Base-by-base conservation (phyloP, 2,888 invertebrate species). In the Thecocarcelia acutangulata region DNA sequence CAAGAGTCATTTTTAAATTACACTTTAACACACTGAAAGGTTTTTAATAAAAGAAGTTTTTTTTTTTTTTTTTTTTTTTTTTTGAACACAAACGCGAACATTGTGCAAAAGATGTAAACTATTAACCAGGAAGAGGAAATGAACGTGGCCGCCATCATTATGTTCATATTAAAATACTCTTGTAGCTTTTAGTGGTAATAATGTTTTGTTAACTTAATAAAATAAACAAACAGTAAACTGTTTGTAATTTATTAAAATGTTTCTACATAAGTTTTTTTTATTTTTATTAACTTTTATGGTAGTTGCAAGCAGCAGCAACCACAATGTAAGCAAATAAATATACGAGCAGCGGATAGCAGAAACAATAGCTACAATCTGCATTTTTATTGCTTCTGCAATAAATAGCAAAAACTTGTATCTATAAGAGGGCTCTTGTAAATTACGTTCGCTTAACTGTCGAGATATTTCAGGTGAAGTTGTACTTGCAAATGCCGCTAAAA, bases 201-300 rank as follows among this genome's bases (percentile, higher is more conserved):
- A 24, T 54, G n/a, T 54, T 17, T 56, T 64, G 40, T 73, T 37
- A 72, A 46, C 52, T 48, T 68, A 68, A 73, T 68, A 61, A 44
- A 68, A 81, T 72, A 73, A 72, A 56, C 56, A 72, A 72, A 80
- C 75, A 75, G 50, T 70, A 75, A 80, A 64, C 58, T 75, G 58
- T 70, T 37, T 74, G 70, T 72, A 72, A 80, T 76, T 75, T 66
- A 76, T 76, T 72, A 59, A 72, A 68, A 66, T 78, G 72, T 15
- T 59, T 52, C 50, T 66, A 78, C 78, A 72, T 72, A 66, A 78
- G 61, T n/a, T 11, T 15, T 70, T 68, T 48, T 59, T 33, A 48
- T 46, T 46, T 2, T 68, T 63, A 73, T 68, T 63, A 72, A 33
- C 21, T 44, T 56, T 46, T 40, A 76, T 61, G 58, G 48, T 40